Evolutionary conservation across 2,113 vertebrate species (phyloP).

Genomic region (Bungarus multicinctus): DNA sequence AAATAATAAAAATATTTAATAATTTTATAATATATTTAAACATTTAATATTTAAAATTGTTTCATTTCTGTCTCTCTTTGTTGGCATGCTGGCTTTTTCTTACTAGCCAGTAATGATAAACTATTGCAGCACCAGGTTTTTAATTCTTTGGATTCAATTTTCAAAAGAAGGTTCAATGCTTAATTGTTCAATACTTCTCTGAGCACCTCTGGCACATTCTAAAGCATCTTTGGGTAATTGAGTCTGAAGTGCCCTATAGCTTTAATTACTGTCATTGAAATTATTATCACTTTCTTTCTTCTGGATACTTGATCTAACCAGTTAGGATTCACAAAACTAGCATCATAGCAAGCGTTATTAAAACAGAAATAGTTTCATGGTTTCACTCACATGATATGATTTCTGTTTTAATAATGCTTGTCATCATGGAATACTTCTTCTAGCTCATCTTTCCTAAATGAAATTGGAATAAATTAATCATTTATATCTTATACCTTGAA

Average conservation of each 20-base stretch:
- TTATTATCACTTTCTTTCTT: background rate
- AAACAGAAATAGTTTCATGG: background rate
- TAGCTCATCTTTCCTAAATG: background rate
- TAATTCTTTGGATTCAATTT: background rate
- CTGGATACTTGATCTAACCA: background rate
- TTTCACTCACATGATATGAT: background rate
- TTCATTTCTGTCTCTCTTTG: background rate
- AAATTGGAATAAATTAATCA: background rate
- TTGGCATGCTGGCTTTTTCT: background rate
- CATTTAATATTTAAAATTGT: background rate
- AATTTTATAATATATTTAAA: background rate
- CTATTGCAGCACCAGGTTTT: background rate
- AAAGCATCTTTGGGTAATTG: background rate
- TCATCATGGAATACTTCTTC: background rate
- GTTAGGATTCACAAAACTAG: background rate
- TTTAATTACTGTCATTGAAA: background rate
- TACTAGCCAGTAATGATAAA: background rate
- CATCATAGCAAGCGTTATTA: background rate
- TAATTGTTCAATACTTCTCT: background rate
- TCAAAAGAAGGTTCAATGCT: background rate
- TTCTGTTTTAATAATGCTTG: background rate
- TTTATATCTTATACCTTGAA: background rate
- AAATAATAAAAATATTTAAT: background rate
- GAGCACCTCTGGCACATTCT: background rate
- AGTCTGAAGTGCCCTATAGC: background rate